phyloP scores from a whole-genome alignment of 2,888 invertebrate genomes.

The Dicycla oo region DNA sequence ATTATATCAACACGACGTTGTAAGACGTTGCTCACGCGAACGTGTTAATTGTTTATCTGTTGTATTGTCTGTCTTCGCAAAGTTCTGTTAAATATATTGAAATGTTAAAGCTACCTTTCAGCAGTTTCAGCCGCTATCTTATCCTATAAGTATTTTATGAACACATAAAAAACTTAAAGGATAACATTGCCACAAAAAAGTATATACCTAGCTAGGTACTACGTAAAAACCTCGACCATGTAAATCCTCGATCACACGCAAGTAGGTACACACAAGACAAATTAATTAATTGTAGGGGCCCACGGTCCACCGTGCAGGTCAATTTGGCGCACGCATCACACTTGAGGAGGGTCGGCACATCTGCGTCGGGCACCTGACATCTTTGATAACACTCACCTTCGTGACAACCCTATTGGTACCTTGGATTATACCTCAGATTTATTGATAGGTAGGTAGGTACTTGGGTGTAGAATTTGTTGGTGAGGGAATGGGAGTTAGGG shows the following conservation, averaged over 20 bases:
- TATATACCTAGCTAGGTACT: neutral
- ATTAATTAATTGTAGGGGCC: slow-evolving; percentile 70
- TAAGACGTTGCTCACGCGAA: too few relatives aligned
- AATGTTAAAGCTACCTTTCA: neutral
- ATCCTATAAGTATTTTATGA: too few relatives aligned
- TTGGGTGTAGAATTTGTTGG: neutral
- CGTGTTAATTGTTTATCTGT: neutral
- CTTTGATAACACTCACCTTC: slow-evolving; percentile 84
- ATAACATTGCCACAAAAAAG: too few relatives aligned
- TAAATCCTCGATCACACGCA: slow-evolving; percentile 9
- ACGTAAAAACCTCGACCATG: neutral
- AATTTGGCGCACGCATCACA: slow-evolving; percentile 60
- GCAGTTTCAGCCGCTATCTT: neutral
- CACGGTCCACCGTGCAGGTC: slow-evolving; percentile 42
- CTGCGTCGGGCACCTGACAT: slow-evolving; percentile 83
- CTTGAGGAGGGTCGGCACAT: slow-evolving; percentile 75
- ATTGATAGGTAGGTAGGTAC: neutral
- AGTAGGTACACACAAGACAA: slow-evolving; percentile 51
- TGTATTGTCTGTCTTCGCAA: neutral
- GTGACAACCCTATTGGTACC: slow-evolving; percentile 69
- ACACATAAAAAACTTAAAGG: too few relatives aligned
- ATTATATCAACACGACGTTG: too few relatives aligned
- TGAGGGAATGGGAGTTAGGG: neutral
- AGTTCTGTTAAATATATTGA: neutral
- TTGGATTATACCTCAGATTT: slow-evolving; percentile 35